Conservation (phyloP, 2,888 invertebrate species). For the Cheilosia pagana region DNA sequence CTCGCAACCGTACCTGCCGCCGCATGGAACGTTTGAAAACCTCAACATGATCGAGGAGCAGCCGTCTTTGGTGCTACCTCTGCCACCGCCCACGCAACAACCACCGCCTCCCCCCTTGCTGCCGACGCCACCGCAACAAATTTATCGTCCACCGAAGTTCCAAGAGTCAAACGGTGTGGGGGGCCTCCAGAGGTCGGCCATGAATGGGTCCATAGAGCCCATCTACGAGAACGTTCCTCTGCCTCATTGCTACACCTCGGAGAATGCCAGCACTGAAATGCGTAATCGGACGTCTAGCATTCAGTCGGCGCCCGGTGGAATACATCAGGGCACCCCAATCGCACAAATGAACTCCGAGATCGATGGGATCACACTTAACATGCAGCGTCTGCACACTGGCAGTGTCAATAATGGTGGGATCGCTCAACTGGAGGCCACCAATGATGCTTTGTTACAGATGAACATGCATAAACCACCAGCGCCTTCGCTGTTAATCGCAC, state of each 20-base stretch:
- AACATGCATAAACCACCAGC: slow-evolving; percentile 74
- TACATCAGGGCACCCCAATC: slow-evolving; percentile 81
- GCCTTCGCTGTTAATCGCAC: slow-evolving; percentile 80
- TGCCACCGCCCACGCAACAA: slow-evolving; percentile 84
- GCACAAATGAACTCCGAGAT: slow-evolving; percentile 68
- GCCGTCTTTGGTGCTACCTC: slow-evolving; percentile 81
- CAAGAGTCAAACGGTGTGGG: slow-evolving; percentile 64
- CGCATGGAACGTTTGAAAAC: slow-evolving; percentile 90
- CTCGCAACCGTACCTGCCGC: slow-evolving; percentile 83
- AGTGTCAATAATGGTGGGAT: slow-evolving; percentile 43
- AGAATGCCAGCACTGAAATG: slow-evolving; percentile 77
- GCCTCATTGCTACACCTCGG: slow-evolving; percentile 85
- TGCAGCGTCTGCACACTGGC: slow-evolving; percentile 65
- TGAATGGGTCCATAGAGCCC: slow-evolving; percentile 87
- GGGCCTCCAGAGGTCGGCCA: slow-evolving; percentile 81
- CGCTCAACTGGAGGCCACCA: slow-evolving; percentile 56
- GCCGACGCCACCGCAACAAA: slow-evolving; percentile 58
- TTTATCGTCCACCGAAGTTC: slow-evolving; percentile 77
- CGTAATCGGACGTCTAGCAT: slow-evolving; percentile 86
- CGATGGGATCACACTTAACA: slow-evolving; percentile 64
- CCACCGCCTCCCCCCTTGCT: slow-evolving; percentile 84
- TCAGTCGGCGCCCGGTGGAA: slow-evolving; percentile 88
- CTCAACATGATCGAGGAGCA: slow-evolving; percentile 85
- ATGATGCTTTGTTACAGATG: slow-evolving; percentile 56
- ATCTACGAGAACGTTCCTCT: slow-evolving; percentile 92